A percentile compares a stretch with the other conserved stretches of the same genome.
Evolutionary conservation across 2,888 invertebrate genomes (phyloP).

Genomic region (Synergus laeviventris): DNA sequence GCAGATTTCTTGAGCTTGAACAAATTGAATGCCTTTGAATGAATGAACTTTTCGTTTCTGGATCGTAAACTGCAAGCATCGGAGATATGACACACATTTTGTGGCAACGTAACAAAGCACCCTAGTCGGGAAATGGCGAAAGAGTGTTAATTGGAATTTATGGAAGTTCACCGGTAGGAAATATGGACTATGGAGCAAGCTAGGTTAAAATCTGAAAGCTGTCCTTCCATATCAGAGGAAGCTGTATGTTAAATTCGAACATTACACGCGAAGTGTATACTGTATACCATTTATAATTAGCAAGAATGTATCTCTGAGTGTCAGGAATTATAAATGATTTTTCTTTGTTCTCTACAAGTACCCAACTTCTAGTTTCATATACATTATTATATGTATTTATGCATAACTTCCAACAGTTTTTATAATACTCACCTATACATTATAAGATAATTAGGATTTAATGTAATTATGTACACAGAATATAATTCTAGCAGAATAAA

Average conservation of each 20-base stretch:
- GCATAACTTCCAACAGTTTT: neutral
- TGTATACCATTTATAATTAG: neutral
- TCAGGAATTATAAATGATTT: neutral
- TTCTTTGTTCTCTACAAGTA: too few relatives aligned
- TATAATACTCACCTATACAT: too few relatives aligned
- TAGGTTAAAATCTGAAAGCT: slow-evolving; percentile 7
- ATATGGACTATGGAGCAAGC: neutral
- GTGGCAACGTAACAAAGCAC: slow-evolving; percentile 19
- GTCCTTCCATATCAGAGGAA: neutral
- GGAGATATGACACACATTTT: slow-evolving; percentile 18
- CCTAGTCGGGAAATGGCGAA: slow-evolving; percentile 18
- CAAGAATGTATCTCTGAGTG: neutral
- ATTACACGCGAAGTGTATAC: neutral
- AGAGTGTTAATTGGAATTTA: slow-evolving; percentile 33
- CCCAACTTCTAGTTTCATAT: neutral
- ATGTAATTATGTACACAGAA: too few relatives aligned
- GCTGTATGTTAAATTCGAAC: neutral
- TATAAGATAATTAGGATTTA: too few relatives aligned
- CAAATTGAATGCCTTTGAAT: too few relatives aligned
- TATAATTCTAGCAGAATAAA: too few relatives aligned
- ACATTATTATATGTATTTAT: neutral
- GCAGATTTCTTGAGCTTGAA: too few relatives aligned
- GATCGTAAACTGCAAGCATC: slow-evolving; percentile 5
- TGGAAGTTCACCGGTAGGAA: slow-evolving; percentile 1
- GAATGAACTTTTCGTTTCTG: neutral